Conservation (phyloP, 2,888 invertebrate genomes). For the Meteorus cinctellus region DNA sequence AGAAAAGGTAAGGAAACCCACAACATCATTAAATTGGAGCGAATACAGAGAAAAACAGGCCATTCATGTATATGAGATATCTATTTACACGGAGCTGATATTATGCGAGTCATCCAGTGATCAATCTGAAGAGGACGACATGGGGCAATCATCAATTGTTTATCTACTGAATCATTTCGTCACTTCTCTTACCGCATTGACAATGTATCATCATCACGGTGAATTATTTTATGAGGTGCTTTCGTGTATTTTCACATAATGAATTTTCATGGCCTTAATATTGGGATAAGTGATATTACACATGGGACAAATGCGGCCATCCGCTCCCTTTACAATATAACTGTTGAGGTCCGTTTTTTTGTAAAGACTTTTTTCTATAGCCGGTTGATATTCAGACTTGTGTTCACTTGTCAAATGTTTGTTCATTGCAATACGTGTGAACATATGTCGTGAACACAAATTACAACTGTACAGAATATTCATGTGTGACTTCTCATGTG, state of each 20-base stretch:
- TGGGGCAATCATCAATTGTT: not conserved
- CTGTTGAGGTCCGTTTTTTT: constrained; percentile 62
- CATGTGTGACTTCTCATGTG: constrained; percentile 75
- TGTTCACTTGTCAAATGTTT: constrained; percentile 77
- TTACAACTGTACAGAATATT: constrained; percentile 77
- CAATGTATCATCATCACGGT: not conserved
- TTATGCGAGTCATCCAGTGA: not conserved
- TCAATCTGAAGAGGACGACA: not conserved
- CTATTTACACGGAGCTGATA: constrained; percentile 6
- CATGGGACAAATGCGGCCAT: constrained; percentile 63
- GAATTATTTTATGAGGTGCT: constrained; percentile 26
- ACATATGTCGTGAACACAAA: constrained; percentile 77
- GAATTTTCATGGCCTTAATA: constrained; percentile 68
- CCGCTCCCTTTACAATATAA: constrained; percentile 62
- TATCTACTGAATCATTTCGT: not conserved
- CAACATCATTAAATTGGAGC: not conserved
- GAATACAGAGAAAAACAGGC: constrained; percentile 10
- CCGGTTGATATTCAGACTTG: constrained; percentile 56
- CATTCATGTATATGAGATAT: not conserved
- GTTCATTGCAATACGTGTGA: constrained; percentile 76
- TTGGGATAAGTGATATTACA: constrained; percentile 70
- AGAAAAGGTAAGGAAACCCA: not conserved
- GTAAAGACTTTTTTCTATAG: constrained; percentile 55
- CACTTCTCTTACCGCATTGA: not conserved
- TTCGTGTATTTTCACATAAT: constrained; percentile 69